phyloP scores from a whole-genome alignment of 64 coral and sea anemone genomes.

The Actinia tenebrosa region DNA sequence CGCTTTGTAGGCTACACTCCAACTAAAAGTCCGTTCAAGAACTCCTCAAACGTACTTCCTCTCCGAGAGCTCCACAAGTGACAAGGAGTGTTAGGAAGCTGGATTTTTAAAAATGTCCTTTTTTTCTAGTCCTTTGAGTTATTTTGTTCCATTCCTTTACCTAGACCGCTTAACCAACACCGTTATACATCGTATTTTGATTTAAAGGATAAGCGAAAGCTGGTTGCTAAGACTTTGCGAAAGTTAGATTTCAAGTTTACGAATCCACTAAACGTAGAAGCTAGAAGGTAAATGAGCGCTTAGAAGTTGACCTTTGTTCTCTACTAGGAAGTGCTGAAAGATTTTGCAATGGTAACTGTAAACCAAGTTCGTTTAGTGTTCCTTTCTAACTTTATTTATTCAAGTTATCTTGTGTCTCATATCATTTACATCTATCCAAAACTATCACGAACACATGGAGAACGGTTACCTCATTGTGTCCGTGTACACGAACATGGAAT shows the following conservation, averaged over 20 bases:
- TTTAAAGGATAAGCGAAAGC: neutral
- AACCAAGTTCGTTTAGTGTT: neutral
- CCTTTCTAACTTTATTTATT: constrained; percentile 10
- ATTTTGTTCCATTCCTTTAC: neutral
- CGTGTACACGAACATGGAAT: neutral
- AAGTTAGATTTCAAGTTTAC: neutral
- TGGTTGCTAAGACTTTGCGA: neutral
- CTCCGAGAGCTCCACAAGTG: neutral
- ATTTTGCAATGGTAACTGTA: constrained; percentile 3
- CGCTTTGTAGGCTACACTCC: neutral
- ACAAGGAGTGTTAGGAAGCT: neutral
- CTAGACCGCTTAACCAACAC: no score
- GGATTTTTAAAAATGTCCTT: neutral
- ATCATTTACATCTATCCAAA: neutral
- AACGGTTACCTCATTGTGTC: neutral
- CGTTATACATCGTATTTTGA: neutral
- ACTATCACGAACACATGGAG: neutral
- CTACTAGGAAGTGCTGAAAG: constrained; percentile 10
- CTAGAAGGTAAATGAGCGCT: neutral
- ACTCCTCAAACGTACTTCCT: neutral
- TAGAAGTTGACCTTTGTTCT: neutral
- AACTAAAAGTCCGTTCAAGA: neutral
- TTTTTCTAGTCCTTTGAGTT: neutral
- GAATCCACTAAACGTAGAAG: neutral
- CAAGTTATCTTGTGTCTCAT: neutral